A percentile compares a stretch with the other conserved stretches of the same genome.
Conservation (phyloP, 2,888 invertebrate species). For the Macaria notata region DNA sequence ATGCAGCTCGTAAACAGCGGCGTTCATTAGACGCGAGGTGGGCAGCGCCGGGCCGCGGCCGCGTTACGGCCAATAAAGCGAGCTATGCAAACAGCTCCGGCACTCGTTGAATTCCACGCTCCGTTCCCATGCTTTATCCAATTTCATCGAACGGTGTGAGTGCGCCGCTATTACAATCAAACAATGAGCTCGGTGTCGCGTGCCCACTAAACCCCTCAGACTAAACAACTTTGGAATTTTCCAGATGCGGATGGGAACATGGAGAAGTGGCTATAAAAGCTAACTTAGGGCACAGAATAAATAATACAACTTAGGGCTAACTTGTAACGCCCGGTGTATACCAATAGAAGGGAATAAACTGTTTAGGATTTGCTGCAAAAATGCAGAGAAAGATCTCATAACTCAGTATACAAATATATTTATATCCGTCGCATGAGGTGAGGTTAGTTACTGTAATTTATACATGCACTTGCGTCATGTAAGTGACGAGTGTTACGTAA, state of each 20-base stretch:
- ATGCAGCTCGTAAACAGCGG: slow-evolving; percentile 32
- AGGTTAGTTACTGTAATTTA: background rate
- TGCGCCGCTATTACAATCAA: slow-evolving; percentile 65
- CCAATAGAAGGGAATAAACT: background rate
- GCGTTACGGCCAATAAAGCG: slow-evolving; percentile 77
- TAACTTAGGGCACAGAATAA: too few species aligned
- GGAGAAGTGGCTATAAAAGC: slow-evolving; percentile 25
- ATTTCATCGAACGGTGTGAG: slow-evolving; percentile 73
- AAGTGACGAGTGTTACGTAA: slow-evolving; percentile 58
- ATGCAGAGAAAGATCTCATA: background rate
- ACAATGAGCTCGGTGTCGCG: slow-evolving; percentile 72
- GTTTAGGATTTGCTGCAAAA: background rate
- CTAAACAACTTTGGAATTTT: slow-evolving; percentile 61
- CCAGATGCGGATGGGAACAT: slow-evolving; percentile 51
- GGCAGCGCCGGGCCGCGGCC: slow-evolving; percentile 42
- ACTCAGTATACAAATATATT: background rate
- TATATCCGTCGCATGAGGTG: background rate
- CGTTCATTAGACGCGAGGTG: slow-evolving; percentile 61
- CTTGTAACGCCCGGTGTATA: background rate
- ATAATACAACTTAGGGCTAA: background rate
- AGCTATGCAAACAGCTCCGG: slow-evolving; percentile 75
- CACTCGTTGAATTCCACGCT: slow-evolving; percentile 69
- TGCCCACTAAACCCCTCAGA: slow-evolving; percentile 60
- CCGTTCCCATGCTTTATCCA: slow-evolving; percentile 79
- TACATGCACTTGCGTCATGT: slow-evolving; percentile 50